Conservation (phyloP, 2,113 vertebrate genomes). For the Indicator indicator region DNA sequence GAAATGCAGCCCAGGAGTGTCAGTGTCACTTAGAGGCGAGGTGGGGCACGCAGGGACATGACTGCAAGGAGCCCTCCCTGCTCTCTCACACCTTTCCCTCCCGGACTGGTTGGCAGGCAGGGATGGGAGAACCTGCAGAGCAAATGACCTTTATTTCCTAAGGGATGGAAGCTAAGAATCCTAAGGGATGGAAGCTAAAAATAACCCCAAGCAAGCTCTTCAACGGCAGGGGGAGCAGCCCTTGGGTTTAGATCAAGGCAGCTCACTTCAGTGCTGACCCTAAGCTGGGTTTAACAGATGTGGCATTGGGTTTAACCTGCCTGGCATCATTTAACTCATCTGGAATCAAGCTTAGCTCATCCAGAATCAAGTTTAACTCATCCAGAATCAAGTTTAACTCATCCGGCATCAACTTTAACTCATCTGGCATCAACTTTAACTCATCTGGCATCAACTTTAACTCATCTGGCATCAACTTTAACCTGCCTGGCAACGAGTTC, state of each 20-base stretch:
- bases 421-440: too few species aligned
- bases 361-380: too few species aligned
- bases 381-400: too few species aligned
- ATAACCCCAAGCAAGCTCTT: neutral
- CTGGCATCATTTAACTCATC: neutral
- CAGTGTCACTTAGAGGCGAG: accelerated
- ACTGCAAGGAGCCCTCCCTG: accelerated
- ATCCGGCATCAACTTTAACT: too few species aligned
- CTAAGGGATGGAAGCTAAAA: neutral
- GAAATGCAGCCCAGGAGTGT: neutral
- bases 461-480: too few species aligned
- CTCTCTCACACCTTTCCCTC: neutral
- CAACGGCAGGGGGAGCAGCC: neutral
- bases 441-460: too few species aligned
- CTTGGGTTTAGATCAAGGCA: neutral
- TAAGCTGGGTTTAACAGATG: neutral
- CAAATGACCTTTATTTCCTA: neutral
- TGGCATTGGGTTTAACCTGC: neutral
- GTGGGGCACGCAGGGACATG: accelerated
- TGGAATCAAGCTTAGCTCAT: too few species aligned
- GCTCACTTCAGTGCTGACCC: neutral
- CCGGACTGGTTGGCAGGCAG: neutral
- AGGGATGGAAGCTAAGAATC: neutral
- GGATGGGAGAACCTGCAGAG: neutral
- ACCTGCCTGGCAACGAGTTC: too few species aligned